phyloP scores from a whole-genome alignment of 2,888 invertebrate species.

The Mimachlamys varia region DNA sequence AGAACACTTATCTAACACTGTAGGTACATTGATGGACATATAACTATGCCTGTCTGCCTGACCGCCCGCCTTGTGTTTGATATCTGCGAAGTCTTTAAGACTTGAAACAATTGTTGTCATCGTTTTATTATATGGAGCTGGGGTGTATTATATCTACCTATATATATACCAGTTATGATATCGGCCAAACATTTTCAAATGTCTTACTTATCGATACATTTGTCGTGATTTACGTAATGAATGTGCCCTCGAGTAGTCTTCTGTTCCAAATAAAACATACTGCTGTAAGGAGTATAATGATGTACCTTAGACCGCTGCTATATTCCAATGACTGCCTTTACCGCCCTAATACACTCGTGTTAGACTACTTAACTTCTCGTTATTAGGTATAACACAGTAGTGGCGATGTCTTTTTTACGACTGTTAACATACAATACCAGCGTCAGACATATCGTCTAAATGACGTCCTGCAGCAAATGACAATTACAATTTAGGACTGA shows the following conservation, averaged over 20 bases:
- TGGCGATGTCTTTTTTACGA: conserved; percentile 31
- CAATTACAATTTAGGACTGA: not conserved
- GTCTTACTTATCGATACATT: not conserved
- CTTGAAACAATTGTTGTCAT: no score
- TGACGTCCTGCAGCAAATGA: not conserved
- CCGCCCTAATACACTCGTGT: not conserved
- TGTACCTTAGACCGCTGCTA: not conserved
- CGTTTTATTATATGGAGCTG: no score
- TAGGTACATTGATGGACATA: no score
- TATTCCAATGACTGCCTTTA: not conserved
- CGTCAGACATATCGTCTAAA: not conserved
- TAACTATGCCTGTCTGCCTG: no score
- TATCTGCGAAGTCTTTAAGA: no score
- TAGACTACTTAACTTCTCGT: not conserved
- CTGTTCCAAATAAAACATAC: not conserved
- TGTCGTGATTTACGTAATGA: not conserved
- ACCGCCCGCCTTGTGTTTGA: no score
- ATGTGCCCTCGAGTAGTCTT: not conserved
- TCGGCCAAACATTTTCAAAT: no score
- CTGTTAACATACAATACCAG: not conserved
- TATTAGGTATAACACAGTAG: not conserved
- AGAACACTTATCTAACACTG: no score
- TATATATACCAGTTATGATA: no score
- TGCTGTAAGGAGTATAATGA: not conserved
- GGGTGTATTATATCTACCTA: no score